Evolutionary conservation across 2,113 vertebrate species (phyloP).

Genomic region (Lophochroa leadbeateri): DNA sequence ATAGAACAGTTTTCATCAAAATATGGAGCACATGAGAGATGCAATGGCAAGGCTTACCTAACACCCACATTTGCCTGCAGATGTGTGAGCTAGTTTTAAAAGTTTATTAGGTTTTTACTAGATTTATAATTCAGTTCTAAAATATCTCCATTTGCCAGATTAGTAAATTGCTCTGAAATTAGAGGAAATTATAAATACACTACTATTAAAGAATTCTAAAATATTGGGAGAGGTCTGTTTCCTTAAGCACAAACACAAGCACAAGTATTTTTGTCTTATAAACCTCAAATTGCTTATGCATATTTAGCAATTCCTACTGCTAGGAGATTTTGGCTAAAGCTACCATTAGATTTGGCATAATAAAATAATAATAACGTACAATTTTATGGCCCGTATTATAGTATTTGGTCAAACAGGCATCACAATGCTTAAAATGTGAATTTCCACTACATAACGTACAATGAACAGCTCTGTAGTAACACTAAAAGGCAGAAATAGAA

Average conservation of each 20-base stretch:
- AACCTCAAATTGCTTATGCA: background rate
- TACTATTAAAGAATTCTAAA: conserved; percentile 3
- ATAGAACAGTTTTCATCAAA: background rate
- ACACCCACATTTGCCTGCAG: conserved; percentile 2
- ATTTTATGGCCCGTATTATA: conserved; percentile 22
- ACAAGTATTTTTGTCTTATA: background rate
- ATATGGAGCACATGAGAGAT: background rate
- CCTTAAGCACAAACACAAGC: background rate
- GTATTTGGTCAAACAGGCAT: conserved; percentile 32
- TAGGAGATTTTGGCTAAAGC: conserved; percentile 23
- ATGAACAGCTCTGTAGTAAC: conserved; percentile 8
- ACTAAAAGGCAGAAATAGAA: conserved; percentile 33
- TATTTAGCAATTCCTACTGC: background rate
- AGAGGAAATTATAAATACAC: conserved; percentile 11
- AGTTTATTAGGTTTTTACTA: conserved; percentile 32
- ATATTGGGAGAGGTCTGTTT: background rate
- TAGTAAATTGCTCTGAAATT: conserved; percentile 33
- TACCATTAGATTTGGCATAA: conserved; percentile 4
- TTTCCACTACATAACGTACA: conserved; percentile 31
- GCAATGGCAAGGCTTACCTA: conserved; percentile 28
- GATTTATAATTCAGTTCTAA: conserved; percentile 32
- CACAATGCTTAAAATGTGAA: background rate
- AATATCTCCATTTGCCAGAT: conserved; percentile 7
- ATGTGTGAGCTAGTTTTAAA: conserved; percentile 40
- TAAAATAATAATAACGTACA: conserved; percentile 2